Conservation (phyloP, 2,888 invertebrate genomes). For the Liodrosophila aerea region DNA sequence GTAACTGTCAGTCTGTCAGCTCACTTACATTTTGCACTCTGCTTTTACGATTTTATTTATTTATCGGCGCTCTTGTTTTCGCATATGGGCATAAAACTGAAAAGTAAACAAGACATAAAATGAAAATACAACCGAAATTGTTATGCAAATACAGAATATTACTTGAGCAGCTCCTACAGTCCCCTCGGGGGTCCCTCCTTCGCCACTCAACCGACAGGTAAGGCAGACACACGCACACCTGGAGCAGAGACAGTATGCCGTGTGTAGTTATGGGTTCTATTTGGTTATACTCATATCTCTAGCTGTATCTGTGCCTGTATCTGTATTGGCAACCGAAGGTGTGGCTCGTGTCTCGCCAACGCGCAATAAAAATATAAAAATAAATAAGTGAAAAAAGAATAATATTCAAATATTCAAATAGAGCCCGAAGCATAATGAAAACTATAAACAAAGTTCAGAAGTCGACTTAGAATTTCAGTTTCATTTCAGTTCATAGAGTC, state of each 20-base stretch:
- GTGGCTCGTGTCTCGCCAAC: slow-evolving; percentile 50
- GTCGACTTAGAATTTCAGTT: slow-evolving; percentile 24
- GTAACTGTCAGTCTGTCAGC: not conserved
- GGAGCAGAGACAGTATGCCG: slow-evolving; percentile 41
- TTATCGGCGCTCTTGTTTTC: slow-evolving; percentile 64
- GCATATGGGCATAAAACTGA: slow-evolving; percentile 73
- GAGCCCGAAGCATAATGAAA: slow-evolving; percentile 44
- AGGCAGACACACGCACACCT: slow-evolving; percentile 39
- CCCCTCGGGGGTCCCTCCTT: not conserved
- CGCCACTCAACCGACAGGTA: not conserved
- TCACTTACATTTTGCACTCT: slow-evolving; percentile 2
- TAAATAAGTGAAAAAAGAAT: slow-evolving; percentile 4
- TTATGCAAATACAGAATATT: slow-evolving; percentile 68
- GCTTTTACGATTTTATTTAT: slow-evolving; percentile 63
- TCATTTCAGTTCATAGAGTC: too few species aligned
- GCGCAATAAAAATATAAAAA: slow-evolving; percentile 57
- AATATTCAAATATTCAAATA: slow-evolving; percentile 53
- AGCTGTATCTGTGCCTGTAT: slow-evolving; percentile 2
- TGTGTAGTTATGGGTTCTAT: slow-evolving; percentile 49
- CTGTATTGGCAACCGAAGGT: slow-evolving; percentile 31
- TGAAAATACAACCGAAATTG: slow-evolving; percentile 64
- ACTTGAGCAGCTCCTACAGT: slow-evolving; percentile 24
- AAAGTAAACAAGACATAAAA: slow-evolving; percentile 67
- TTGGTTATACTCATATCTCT: slow-evolving; percentile 12
- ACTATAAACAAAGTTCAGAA: slow-evolving; percentile 46